Percentiles rank a stretch among this genome's conserved stretches.
Conservation (phyloP, 2,888 invertebrate species). For the Rapana venosa region DNA sequence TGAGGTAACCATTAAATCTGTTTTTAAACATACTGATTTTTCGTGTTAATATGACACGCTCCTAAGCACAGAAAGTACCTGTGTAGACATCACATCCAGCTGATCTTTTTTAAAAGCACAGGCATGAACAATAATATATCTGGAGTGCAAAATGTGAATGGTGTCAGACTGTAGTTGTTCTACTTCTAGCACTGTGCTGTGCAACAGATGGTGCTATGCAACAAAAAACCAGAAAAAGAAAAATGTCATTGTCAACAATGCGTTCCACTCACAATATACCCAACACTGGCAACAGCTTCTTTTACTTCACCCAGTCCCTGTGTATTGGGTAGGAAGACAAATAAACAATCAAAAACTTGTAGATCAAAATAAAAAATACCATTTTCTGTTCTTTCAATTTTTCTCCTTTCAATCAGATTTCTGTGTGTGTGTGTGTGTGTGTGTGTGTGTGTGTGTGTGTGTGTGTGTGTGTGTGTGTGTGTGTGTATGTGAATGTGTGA, state of each 20-base stretch:
- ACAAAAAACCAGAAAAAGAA: not conserved
- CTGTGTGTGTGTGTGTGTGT: not conserved
- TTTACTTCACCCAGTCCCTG: not conserved
- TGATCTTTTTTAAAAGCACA: no score
- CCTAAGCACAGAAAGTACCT: no score
- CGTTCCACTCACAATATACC: not conserved
- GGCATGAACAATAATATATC: no score
- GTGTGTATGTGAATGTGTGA: not conserved
- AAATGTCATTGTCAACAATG: not conserved
- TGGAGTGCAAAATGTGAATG: no score
- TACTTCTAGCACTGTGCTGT: not conserved
- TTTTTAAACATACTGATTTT: no score
- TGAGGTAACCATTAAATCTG: no score
- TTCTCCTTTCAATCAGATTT: no score
- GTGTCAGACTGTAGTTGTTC: not conserved
- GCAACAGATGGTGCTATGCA: not conserved
- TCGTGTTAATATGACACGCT: no score
- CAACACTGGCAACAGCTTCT: slow-evolving; percentile 7
- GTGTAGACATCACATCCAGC: no score
- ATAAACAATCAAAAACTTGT: not conserved
- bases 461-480: not conserved
- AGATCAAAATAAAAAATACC: no score
- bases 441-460: not conserved
- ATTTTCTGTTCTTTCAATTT: no score
- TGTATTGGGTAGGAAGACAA: not conserved